phyloP scores from a whole-genome alignment of 2,888 invertebrate species.

The Oligia fasciuncula region DNA sequence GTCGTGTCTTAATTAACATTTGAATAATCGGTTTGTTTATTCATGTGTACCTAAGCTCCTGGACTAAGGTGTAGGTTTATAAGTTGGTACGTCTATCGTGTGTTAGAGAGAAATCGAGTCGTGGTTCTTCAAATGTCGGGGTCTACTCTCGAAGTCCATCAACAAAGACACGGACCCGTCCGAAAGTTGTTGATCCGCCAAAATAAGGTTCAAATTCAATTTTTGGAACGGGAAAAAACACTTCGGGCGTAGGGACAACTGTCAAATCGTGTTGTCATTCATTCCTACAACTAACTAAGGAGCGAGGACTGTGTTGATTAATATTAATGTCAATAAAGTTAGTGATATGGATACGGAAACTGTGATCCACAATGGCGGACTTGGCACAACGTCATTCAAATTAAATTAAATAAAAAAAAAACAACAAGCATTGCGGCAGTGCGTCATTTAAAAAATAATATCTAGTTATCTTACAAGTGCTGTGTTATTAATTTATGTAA shows the following conservation, averaged over 20 bases:
- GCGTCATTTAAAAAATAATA: background rate
- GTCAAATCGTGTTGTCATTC: too few species aligned
- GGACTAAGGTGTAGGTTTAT: background rate
- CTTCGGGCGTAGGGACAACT: too few species aligned
- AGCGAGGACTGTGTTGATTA: background rate
- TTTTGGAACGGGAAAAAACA: background rate
- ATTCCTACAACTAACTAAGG: too few species aligned
- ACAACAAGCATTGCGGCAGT: background rate
- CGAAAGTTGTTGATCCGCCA: background rate
- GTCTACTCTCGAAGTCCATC: background rate
- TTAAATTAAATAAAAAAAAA: background rate
- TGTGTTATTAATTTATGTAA: constrained; percentile 23
- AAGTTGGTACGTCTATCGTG: background rate
- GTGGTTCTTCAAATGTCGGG: background rate
- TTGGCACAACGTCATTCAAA: background rate
- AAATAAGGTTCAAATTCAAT: background rate
- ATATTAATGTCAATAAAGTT: background rate
- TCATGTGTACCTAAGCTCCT: constrained; percentile 19
- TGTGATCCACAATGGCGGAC: background rate
- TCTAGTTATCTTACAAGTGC: constrained; percentile 5
- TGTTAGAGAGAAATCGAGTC: background rate
- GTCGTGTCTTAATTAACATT: constrained; percentile 46
- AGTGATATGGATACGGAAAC: background rate
- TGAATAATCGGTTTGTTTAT: constrained; percentile 33
- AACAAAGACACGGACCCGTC: background rate